These are phyloP conservation scores for Sciurus vulgaris DNA, from an alignment of 2,797 vertebrate species.

Conservation along the genomic window DNA sequence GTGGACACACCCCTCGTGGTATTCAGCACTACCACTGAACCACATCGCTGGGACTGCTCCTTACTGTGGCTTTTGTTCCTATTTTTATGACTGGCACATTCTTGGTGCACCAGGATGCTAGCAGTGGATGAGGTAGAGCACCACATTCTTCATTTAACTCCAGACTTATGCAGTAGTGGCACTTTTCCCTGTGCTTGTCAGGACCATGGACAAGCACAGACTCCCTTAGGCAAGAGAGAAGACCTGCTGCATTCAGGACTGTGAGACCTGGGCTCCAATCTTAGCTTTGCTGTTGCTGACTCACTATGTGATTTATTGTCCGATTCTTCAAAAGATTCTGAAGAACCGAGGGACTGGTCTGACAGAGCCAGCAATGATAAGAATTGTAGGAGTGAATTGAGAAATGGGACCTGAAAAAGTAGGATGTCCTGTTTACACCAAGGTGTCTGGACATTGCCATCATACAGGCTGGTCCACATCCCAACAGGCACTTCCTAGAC, in stretches of 20 bases:
- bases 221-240: no score
- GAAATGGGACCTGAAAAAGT: no score
- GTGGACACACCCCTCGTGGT: not conserved
- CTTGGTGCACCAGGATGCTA: accelerated
- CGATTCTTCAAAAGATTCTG: no score
- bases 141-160: not conserved
- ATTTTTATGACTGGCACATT: not conserved
- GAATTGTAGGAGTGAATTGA: no score
- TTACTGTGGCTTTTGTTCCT: not conserved
- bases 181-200: not conserved
- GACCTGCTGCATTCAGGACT: not conserved
- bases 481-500: not conserved
- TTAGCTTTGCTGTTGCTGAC: not conserved
- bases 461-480: not conserved
- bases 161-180: no score
- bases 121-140: not conserved
- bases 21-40: not conserved
- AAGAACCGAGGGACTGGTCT: no score
- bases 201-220: not conserved
- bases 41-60: not conserved
- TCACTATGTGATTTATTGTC: no score
- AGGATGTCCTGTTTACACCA: no score
- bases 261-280: not conserved
- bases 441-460: no score
- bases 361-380: no score